These are phyloP conservation scores for Icerya purchasi DNA, from an alignment of 2,888 invertebrate species.

Conservation along the genomic window DNA sequence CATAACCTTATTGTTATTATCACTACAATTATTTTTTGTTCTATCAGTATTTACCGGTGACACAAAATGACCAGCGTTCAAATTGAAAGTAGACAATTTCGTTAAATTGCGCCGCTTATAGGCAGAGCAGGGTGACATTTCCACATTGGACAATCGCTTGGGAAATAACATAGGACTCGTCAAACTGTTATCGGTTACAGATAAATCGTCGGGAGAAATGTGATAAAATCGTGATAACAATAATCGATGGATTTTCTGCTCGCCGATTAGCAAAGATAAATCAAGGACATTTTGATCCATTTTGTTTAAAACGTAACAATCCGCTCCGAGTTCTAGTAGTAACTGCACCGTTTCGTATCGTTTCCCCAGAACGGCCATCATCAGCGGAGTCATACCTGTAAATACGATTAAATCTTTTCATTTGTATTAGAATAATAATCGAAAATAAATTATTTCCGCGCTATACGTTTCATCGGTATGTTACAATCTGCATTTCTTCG, in stretches of 20 bases:
- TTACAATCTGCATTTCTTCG: too few species aligned
- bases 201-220: neutral
- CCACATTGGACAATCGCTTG: too few species aligned
- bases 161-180: neutral
- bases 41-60: too few species aligned
- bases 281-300: neutral
- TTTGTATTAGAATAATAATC: too few species aligned
- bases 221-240: neutral
- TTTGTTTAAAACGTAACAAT: neutral
- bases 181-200: too few species aligned
- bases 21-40: neutral
- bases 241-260: neutral
- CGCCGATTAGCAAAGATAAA: neutral
- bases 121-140: too few species aligned
- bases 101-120: too few species aligned
- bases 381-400: neutral
- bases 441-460: too few species aligned
- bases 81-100: neutral
- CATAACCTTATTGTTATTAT: neutral
- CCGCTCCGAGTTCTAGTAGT: neutral
- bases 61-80: neutral
- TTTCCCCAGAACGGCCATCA: neutral
- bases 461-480: too few species aligned
- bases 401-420: too few species aligned
- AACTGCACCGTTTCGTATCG: neutral